These are phyloP conservation scores for Protonibea diacanthus DNA, from an alignment of 2,797 vertebrate species.

Conservation along the genomic window DNA sequence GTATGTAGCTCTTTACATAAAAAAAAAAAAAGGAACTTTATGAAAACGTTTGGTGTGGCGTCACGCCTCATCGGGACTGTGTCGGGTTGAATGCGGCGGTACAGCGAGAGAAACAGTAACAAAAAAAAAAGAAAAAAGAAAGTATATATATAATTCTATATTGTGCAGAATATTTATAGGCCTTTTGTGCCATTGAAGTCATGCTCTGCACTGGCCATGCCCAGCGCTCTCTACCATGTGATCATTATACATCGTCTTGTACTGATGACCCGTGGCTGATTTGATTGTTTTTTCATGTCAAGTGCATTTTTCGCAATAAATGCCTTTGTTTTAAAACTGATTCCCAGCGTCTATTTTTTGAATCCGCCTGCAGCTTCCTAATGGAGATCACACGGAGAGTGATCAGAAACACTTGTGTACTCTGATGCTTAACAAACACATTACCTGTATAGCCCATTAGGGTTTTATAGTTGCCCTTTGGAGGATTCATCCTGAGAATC, in stretches of 20 bases:
- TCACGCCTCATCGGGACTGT: constrained; percentile 58
- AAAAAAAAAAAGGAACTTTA: constrained; percentile 69
- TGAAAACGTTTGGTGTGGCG: constrained; percentile 57
- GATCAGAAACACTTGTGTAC: constrained; percentile 21
- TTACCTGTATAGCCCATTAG: constrained; percentile 49
- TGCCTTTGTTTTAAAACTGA: constrained; percentile 85
- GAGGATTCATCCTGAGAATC: constrained; percentile 51
- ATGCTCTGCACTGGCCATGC: constrained; percentile 75
- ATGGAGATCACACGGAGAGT: background rate
- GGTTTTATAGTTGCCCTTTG: constrained; percentile 42
- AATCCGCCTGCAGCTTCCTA: constrained; percentile 19
- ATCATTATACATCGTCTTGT: constrained; percentile 89
- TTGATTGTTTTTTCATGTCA: constrained; percentile 88
- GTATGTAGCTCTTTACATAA: constrained; percentile 80
- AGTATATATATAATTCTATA: constrained; percentile 83
- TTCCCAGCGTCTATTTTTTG: constrained; percentile 10
- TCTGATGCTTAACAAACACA: constrained; percentile 57
- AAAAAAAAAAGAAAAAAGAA: constrained; percentile 40
- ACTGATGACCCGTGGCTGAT: constrained; percentile 87
- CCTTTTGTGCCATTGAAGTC: constrained; percentile 85
- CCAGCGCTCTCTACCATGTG: constrained; percentile 84
- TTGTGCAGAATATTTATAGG: constrained; percentile 89
- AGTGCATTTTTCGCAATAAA: constrained; percentile 91
- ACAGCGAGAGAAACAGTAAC: constrained; percentile 56
- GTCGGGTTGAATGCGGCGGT: constrained; percentile 56